These are phyloP conservation scores for Acropternis orthonyx DNA, from an alignment of 2,797 vertebrate species.

Conservation along the genomic window DNA sequence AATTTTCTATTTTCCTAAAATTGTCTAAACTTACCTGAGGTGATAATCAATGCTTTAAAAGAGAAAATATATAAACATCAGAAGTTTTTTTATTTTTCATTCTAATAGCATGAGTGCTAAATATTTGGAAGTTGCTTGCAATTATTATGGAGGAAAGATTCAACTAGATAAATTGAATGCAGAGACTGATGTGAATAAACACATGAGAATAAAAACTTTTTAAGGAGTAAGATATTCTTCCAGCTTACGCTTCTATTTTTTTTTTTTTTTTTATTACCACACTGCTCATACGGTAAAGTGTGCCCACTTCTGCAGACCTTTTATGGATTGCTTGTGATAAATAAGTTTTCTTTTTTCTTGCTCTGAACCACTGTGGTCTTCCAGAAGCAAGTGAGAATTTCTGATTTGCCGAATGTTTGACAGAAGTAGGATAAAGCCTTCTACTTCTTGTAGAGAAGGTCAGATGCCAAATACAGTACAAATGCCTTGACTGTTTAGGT, in stretches of 20 bases:
- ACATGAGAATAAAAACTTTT: neutral
- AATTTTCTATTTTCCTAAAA: neutral
- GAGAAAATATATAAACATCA: neutral
- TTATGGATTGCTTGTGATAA: neutral
- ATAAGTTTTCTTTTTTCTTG: neutral
- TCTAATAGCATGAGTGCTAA: neutral
- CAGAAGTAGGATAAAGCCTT: neutral
- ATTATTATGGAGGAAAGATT: fast-evolving
- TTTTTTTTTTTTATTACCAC: neutral
- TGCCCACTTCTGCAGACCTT: neutral
- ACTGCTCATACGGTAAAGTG: fast-evolving
- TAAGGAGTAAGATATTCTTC: neutral
- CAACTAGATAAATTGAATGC: neutral
- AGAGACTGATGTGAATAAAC: neutral
- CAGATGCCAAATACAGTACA: neutral
- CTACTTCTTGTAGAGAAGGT: neutral
- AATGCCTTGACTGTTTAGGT: neutral
- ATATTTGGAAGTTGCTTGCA: neutral
- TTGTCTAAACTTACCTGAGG: neutral
- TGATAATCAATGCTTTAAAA: neutral
- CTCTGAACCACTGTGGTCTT: neutral
- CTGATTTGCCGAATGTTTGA: neutral
- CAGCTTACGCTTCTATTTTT: neutral
- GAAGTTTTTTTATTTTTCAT: neutral
- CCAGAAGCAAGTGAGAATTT: neutral